phyloP scores from a whole-genome alignment of 92 coral and sea anemone species.

The Galaxea fascicularis region DNA sequence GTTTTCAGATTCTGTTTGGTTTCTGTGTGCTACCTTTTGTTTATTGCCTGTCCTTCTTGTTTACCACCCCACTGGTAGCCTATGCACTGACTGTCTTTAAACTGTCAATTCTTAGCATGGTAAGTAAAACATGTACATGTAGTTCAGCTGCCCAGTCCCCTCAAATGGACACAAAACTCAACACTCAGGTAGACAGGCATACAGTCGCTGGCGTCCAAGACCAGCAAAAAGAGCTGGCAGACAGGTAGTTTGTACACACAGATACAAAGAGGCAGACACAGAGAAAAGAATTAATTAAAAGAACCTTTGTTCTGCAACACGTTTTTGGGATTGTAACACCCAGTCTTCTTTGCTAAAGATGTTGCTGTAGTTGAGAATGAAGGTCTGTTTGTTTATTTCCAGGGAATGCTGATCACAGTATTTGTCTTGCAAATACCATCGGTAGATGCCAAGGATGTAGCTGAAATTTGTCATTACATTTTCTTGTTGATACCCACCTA shows the following conservation, averaged over 20 bases:
- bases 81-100: constrained; percentile 89
- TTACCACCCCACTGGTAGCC: constrained; percentile 88
- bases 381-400: neutral
- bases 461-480: constrained; percentile 87
- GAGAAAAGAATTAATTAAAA: no score
- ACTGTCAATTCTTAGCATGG: constrained; percentile 89
- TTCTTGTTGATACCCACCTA: constrained; percentile 91
- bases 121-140: constrained; percentile 12
- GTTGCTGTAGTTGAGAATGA: neutral
- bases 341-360: neutral
- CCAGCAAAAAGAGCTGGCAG: no score
- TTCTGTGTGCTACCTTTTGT: constrained; percentile 88
- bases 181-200: no score
- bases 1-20: constrained; percentile 89
- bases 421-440: constrained; percentile 78
- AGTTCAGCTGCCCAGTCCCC: neutral
- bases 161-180: no score
- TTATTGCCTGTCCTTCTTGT: constrained; percentile 85
- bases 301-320: no score
- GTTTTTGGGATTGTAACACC: no score
- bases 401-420: constrained; percentile 89
- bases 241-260: no score
- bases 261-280: no score
- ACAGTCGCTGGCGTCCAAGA: no score
- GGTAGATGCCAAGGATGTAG: constrained; percentile 55